A percentile compares a stretch with the other conserved stretches of the same genome.
These are phyloP conservation scores for Lochmaea crataegi DNA, from an alignment of 2,888 invertebrate genomes.

Conservation along the genomic window DNA sequence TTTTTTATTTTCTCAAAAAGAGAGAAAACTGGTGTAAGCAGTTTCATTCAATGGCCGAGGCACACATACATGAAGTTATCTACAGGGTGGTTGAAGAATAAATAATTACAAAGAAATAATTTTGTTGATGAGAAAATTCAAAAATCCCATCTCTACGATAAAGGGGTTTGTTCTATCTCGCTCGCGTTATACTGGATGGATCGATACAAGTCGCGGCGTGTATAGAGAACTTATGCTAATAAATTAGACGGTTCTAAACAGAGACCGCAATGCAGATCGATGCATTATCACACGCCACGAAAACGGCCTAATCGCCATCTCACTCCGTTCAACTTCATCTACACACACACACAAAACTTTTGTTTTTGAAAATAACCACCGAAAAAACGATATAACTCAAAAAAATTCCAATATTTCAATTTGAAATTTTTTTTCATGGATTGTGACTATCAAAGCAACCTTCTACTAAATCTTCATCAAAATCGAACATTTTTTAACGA, in stretches of 20 bases:
- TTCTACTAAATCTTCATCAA: too few species aligned
- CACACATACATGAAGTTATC: too few species aligned
- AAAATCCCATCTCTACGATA: conserved; percentile 33
- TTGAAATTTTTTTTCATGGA: too few species aligned
- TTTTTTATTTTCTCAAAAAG: too few species aligned
- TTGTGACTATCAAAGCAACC: too few species aligned
- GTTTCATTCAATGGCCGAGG: background rate
- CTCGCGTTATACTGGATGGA: conserved; percentile 50
- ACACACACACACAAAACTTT: conserved; percentile 10
- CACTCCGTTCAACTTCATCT: conserved; percentile 22
- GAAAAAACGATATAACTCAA: too few species aligned
- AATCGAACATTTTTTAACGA: too few species aligned
- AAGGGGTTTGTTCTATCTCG: conserved; percentile 37
- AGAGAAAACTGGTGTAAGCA: too few species aligned
- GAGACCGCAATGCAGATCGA: conserved; percentile 66
- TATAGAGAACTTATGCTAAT: conserved; percentile 65
- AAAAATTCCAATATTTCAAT: too few species aligned
- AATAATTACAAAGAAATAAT: background rate
- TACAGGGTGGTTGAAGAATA: too few species aligned
- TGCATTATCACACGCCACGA: conserved; percentile 60
- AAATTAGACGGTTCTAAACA: conserved; percentile 66
- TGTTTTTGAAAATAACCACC: too few species aligned
- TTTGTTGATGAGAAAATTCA: background rate
- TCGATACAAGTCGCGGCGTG: conserved; percentile 65
- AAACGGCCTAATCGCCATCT: conserved; percentile 52